phyloP scores from a whole-genome alignment of 2,113 vertebrate genomes.

The Tachuris rubrigastra region DNA sequence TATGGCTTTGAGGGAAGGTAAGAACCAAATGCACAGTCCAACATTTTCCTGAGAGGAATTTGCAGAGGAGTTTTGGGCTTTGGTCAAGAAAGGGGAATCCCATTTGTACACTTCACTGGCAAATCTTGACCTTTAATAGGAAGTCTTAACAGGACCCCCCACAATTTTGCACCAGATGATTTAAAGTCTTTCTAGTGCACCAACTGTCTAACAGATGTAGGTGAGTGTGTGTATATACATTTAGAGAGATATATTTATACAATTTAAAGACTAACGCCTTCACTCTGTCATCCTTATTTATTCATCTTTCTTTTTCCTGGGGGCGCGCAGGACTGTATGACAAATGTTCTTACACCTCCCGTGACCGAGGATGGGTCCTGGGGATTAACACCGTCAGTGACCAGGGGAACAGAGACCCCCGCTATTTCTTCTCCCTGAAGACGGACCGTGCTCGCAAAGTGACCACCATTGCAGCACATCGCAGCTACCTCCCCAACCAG shows the following conservation, averaged over 20 bases:
- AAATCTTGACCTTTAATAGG: not conserved
- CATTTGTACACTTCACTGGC: not conserved
- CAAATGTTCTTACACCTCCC: conserved; percentile 97
- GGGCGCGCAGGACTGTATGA: conserved; percentile 90
- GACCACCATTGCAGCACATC: conserved; percentile 88
- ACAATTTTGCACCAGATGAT: not conserved
- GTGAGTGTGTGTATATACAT: conserved; percentile 24
- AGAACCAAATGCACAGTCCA: not conserved
- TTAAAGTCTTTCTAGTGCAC: not conserved
- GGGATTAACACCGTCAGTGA: conserved; percentile 93
- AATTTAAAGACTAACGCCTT: conserved; percentile 4
- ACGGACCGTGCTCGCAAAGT: conserved; percentile 95
- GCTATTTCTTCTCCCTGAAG: conserved; percentile 97
- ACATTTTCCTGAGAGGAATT: not conserved
- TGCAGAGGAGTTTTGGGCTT: not conserved
- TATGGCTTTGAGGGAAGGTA: not conserved
- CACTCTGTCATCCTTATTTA: conserved; percentile 60
- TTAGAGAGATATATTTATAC: not conserved
- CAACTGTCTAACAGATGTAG: not conserved
- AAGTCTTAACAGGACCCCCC: not conserved
- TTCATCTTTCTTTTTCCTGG: conserved; percentile 73
- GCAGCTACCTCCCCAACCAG: conserved; percentile 88
- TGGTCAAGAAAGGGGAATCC: not conserved
- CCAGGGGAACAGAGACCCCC: conserved; percentile 92
- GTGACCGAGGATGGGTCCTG: conserved; percentile 96